Evolutionary conservation across 2,797 vertebrate genomes (phyloP).

Genomic region (Cynopterus sphinx): DNA sequence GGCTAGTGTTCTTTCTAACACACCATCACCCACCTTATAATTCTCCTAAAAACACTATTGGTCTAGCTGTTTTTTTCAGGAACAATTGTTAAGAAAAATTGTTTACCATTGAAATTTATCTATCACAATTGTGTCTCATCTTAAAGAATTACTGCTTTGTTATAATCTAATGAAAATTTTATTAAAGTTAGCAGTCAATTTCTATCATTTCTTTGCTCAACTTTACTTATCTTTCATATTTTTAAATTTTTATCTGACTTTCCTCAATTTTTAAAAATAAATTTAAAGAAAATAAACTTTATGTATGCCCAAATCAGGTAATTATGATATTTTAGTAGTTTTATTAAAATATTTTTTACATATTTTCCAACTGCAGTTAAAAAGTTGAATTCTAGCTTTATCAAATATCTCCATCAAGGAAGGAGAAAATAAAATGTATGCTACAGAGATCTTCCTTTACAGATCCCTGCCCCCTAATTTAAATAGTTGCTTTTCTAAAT

Average conservation of each 20-base stretch:
- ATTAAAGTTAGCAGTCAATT: neutral
- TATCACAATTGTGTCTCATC: neutral
- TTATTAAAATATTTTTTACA: neutral
- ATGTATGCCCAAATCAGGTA: neutral
- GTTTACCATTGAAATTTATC: neutral
- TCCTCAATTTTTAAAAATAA: neutral
- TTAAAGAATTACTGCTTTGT: neutral
- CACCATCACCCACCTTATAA: neutral
- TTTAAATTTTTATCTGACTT: neutral
- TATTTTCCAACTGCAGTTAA: neutral
- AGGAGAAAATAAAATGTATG: neutral
- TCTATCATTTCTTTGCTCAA: neutral
- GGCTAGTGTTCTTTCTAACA: neutral
- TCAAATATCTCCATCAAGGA: conserved; percentile 2
- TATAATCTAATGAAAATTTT: neutral
- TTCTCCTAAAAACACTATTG: neutral
- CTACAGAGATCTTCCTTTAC: neutral
- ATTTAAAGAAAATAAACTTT: neutral
- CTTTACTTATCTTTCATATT: neutral
- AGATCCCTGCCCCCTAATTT: neutral
- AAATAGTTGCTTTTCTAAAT: neutral
- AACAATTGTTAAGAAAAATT: neutral
- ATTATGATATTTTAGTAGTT: neutral
- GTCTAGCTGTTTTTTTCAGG: neutral
- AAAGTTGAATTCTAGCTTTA: neutral